phyloP scores from a whole-genome alignment of 1,140 invertebrate species.

The Portunus trituberculatus region DNA sequence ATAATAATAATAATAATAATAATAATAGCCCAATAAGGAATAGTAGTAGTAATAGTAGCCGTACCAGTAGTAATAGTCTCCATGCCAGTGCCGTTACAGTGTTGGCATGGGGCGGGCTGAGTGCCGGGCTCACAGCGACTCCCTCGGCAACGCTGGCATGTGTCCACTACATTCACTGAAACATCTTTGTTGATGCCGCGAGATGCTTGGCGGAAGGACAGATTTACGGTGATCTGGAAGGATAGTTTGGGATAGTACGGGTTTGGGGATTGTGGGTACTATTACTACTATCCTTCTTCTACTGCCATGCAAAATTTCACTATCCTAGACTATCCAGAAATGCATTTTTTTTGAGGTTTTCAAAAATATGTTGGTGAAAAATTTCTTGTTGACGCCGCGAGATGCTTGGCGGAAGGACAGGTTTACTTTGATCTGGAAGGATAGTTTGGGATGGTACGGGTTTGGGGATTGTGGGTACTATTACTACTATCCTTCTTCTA shows the following conservation, averaged over 20 bases:
- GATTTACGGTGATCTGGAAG: slow-evolving; percentile 89
- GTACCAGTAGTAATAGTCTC: slow-evolving; percentile 90
- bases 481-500: too few species aligned
- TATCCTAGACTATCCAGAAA: too few species aligned
- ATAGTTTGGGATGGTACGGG: too few species aligned
- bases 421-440: slow-evolving; percentile 92
- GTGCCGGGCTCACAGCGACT: slow-evolving; percentile 92
- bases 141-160: slow-evolving; percentile 94
- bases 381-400: slow-evolving; percentile 96
- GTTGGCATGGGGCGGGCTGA: slow-evolving; percentile 91
- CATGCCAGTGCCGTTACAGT: slow-evolving; percentile 99
- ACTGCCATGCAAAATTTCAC: too few species aligned
- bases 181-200: slow-evolving; percentile 97
- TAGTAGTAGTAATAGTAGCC: neutral
- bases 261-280: neutral
- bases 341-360: too few species aligned
- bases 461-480: too few species aligned
- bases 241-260: too few species aligned
- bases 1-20: too few species aligned
- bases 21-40: too few species aligned
- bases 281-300: neutral
- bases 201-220: slow-evolving; percentile 97
- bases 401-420: slow-evolving; percentile 97
- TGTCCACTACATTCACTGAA: slow-evolving; percentile 94
- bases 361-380: slow-evolving; percentile 94